Conservation (phyloP, 2,797 vertebrate species). For the Columba guinea region DNA sequence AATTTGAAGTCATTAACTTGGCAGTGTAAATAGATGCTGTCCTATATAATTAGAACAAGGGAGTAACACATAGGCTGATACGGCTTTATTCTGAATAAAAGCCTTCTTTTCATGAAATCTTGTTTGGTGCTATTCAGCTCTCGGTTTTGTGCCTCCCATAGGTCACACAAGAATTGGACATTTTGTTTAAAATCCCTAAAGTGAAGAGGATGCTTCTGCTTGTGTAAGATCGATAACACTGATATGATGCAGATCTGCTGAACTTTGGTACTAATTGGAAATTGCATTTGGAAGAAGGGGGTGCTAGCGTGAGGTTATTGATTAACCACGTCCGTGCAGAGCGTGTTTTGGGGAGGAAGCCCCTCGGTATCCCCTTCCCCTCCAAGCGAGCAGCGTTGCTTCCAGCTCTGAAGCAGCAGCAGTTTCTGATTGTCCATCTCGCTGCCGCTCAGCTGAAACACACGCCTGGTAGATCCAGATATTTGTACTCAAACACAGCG, state of each 20-base stretch:
- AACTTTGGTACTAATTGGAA: background rate
- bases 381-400: background rate
- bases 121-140: slow-evolving; percentile 53
- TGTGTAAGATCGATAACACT: background rate
- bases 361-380: accelerated
- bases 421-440: background rate
- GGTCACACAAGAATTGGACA: slow-evolving; percentile 12
- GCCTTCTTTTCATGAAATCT: slow-evolving; percentile 38
- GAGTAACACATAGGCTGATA: slow-evolving; percentile 69
- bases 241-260: background rate
- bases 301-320: background rate
- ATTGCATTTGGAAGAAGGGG: background rate
- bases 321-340: background rate
- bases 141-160: background rate
- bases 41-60: slow-evolving; percentile 68
- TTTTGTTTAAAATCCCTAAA: slow-evolving; percentile 12
- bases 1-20: slow-evolving; percentile 69
- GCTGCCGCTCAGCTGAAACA: background rate
- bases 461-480: background rate
- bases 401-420: background rate
- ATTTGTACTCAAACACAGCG: background rate
- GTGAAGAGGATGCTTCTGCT: background rate
- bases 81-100: slow-evolving; percentile 63
- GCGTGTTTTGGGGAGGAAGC: background rate
- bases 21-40: slow-evolving; percentile 65